Base-by-base conservation (phyloP, 2,113 vertebrate species). In the Scortum barcoo region DNA sequence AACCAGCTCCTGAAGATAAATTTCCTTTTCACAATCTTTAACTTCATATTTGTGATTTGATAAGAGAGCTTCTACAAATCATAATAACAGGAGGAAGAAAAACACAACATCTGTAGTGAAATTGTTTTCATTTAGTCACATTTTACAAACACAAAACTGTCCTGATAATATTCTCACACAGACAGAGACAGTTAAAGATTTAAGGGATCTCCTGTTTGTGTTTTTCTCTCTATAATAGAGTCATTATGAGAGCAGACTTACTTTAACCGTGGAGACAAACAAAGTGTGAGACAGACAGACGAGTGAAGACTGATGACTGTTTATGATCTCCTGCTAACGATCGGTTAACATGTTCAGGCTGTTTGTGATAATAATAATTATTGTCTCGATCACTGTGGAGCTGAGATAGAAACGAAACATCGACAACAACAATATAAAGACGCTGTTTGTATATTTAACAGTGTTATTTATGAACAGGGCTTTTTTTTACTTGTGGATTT, bases 281-380 rank as follows among this genome's bases (percentile, higher is more conserved):
- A 28, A 0, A 7, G 11, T 16, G 61, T 50, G 26, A 24, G 68
- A n/a, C 50, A 56, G 57, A 50, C 48, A 19, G 65, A 12, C 17
- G 3, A 58, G 67, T 7, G 36, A 44, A 50, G 19, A 30, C 38
- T 1, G 76, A 84, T 70, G 71, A 73, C 20, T 81, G 78, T 81
- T 81, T 81, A n/a, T 46, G 24, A 30, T 20, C 36, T 51, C 2
- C 44, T n/a, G 3, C 51, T 83, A 19, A 72, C 33, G 0, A 70
- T 71, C 58, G 33, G 60, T 12, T 68, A 8, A 36, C 75, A 46
- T n/a, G n/a, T n/a, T 54, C 61, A 28, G 42, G 6, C 28, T 33
- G 61, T 28, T 3, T 13, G n/a, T 40, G 38, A 60, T 13, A n/a
- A n/a, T 48, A 12, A 0, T 46, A 3, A 56, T 57, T 11, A 57